These are phyloP conservation scores for Lytechinus variegatus DNA, from an alignment of 35 echinoderm and acorn worm species.

Conservation along the genomic window DNA sequence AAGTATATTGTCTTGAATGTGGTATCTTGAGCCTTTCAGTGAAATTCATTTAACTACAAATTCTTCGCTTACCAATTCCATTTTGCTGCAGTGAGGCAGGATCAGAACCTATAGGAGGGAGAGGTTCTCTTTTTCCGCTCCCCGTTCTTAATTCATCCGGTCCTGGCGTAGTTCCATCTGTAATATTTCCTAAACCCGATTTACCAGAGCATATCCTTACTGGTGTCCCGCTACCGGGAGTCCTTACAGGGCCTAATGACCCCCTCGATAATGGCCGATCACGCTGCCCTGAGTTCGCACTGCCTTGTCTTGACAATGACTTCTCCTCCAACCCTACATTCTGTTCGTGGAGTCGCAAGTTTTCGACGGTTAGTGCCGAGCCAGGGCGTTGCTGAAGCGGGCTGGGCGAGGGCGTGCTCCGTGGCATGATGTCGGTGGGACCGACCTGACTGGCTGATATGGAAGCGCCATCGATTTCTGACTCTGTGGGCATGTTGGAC, in stretches of 20 bases:
- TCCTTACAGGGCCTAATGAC: constrained; percentile 75
- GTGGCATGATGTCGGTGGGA: constrained; percentile 15
- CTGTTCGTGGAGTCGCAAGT: constrained; percentile 75
- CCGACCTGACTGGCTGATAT: constrained; percentile 45
- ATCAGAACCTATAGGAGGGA: constrained; percentile 74
- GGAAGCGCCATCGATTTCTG: constrained; percentile 28
- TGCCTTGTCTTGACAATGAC: constrained; percentile 49
- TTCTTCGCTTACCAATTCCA: background rate
- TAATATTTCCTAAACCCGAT: constrained; percentile 22
- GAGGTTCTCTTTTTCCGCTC: constrained; percentile 71
- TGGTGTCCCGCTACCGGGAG: constrained; percentile 49
- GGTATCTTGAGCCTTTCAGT: too few species aligned
- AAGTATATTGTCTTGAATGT: too few species aligned
- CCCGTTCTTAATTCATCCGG: constrained; percentile 66
- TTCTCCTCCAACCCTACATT: constrained; percentile 54
- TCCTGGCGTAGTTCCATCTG: constrained; percentile 5
- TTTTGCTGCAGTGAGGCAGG: background rate
- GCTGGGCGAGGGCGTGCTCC: background rate
- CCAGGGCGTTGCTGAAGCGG: constrained; percentile 24
- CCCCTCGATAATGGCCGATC: constrained; percentile 45
- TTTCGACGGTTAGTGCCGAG: constrained; percentile 84
- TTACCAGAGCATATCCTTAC: constrained; percentile 46
- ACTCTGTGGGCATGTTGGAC: constrained; percentile 12
- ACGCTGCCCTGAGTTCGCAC: constrained; percentile 33
- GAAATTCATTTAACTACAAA: too few species aligned